A percentile compares a stretch with the other conserved stretches of the same genome.
phyloP scores from a whole-genome alignment of 2,113 vertebrate genomes.

The Ammospiza caudacuta region DNA sequence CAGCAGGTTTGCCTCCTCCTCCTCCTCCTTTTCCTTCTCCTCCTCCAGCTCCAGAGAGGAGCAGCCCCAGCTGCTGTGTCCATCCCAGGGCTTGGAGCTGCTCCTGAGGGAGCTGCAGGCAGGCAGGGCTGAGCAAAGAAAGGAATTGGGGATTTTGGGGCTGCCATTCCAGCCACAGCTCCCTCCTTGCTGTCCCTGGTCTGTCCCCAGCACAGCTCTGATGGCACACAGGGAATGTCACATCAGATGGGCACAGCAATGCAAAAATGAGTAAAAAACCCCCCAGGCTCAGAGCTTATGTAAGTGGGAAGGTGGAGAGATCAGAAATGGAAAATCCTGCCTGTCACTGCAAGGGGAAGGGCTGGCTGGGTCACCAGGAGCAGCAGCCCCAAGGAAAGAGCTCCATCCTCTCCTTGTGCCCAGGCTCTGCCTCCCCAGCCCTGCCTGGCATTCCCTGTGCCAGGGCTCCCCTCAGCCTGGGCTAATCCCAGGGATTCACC shows the following conservation, averaged over 20 bases:
- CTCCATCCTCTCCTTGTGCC: not conserved
- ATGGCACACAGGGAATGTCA: rapidly evolving
- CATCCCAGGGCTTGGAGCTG: rapidly evolving
- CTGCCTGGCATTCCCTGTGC: not conserved
- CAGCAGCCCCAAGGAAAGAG: rapidly evolving
- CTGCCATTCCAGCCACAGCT: not conserved
- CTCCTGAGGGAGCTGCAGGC: not conserved
- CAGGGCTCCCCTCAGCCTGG: not conserved
- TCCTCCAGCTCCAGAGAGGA: not conserved
- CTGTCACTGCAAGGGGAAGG: not conserved
- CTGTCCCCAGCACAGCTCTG: not conserved
- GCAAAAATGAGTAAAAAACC: rapidly evolving
- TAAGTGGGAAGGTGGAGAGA: not conserved
- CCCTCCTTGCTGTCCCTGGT: not conserved
- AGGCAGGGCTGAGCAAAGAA: not conserved
- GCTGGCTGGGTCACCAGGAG: rapidly evolving
- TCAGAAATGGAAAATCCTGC: not conserved
- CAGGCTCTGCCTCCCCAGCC: not conserved
- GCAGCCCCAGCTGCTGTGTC: not conserved
- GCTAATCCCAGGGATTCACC: rapidly evolving
- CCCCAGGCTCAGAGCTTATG: not conserved
- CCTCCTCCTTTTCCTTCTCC: not conserved
- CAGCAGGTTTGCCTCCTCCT: not conserved
- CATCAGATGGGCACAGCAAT: not conserved
- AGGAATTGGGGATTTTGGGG: not conserved